A percentile compares a stretch with the other conserved stretches of the same genome.
phyloP scores from a whole-genome alignment of 2,888 invertebrate genomes.

The Zeuzera pyrina region DNA sequence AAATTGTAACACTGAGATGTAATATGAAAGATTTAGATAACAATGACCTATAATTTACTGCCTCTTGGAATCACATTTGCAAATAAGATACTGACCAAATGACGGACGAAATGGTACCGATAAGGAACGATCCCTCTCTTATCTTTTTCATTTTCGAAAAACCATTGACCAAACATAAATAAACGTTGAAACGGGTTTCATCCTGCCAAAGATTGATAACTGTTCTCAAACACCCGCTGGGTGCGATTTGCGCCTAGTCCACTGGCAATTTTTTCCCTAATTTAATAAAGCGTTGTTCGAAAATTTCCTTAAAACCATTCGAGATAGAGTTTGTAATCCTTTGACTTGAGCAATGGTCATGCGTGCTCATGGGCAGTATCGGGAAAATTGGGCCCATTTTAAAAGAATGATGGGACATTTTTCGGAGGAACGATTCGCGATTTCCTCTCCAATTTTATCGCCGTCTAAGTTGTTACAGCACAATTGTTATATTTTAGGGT shows the following conservation, averaged over 20 bases:
- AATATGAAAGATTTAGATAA: too few species aligned
- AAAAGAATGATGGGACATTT: constrained; percentile 61
- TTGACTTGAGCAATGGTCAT: constrained; percentile 21
- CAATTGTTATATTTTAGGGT: neutral
- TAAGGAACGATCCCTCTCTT: constrained; percentile 23
- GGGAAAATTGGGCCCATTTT: constrained; percentile 55
- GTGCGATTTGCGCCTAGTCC: constrained; percentile 50
- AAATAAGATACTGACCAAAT: too few species aligned
- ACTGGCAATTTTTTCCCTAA: constrained; percentile 35
- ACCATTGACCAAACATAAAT: constrained; percentile 60
- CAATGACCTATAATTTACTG: too few species aligned
- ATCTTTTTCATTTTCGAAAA: constrained; percentile 54
- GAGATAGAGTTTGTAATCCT: constrained; percentile 8
- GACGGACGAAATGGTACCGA: too few species aligned
- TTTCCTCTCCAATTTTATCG: constrained; percentile 34
- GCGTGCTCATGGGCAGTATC: constrained; percentile 55
- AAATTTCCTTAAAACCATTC: constrained; percentile 15
- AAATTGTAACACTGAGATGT: too few species aligned
- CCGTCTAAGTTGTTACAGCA: constrained; percentile 1
- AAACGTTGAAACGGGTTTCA: constrained; percentile 52
- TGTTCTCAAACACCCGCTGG: constrained; percentile 47
- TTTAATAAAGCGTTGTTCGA: constrained; percentile 16
- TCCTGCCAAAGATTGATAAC: constrained; percentile 62
- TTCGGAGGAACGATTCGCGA: constrained; percentile 38
- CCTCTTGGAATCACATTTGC: too few species aligned